These are phyloP conservation scores for Anisognathus igniventris DNA, from an alignment of 2,797 vertebrate genomes.

Conservation along the genomic window DNA sequence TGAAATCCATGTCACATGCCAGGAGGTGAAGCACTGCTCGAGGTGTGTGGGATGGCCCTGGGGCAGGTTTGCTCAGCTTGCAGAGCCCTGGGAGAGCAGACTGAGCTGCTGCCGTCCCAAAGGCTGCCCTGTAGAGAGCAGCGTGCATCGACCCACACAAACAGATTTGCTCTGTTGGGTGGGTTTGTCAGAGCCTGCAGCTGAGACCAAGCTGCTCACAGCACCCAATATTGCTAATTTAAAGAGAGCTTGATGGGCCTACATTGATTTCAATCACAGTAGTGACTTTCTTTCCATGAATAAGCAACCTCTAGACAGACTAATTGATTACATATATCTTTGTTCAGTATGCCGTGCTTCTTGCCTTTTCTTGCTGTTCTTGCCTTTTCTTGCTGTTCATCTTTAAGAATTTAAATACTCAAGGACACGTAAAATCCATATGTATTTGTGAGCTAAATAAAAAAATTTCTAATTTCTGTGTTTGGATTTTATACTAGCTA, in stretches of 20 bases:
- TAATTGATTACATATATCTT: not conserved
- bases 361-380: not conserved
- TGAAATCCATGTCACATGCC: accelerated
- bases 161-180: not conserved
- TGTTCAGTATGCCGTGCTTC: not conserved
- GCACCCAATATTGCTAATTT: not conserved
- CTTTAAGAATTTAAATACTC: not conserved
- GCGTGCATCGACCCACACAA: accelerated
- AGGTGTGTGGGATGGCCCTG: not conserved
- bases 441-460: not conserved
- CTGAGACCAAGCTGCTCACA: not conserved
- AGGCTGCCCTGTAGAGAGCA: not conserved
- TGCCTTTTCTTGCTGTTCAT: not conserved
- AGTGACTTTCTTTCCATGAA: not conserved
- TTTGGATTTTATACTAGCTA: not conserved
- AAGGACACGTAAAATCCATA: not conserved
- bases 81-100: not conserved
- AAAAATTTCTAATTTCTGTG: not conserved
- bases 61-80: not conserved
- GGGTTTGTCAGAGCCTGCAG: not conserved
- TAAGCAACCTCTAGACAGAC: not conserved
- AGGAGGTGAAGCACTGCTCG: not conserved
- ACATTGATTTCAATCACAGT: not conserved
- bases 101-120: not conserved
- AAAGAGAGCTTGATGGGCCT: not conserved